phyloP scores from a whole-genome alignment of 2,888 invertebrate species.

The Chrysodeixis includens region DNA sequence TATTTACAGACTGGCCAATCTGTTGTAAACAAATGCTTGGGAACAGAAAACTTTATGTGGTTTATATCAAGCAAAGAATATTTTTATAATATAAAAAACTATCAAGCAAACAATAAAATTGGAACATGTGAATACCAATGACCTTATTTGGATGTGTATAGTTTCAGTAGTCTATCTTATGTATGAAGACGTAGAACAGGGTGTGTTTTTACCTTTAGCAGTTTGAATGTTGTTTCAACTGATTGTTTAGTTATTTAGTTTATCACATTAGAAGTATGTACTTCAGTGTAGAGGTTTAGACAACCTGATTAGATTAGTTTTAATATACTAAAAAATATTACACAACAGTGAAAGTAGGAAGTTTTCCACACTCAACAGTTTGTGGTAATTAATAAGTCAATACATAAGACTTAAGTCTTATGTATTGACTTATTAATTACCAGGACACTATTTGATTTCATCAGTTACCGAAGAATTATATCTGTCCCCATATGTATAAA shows the following conservation, averaged over 20 bases:
- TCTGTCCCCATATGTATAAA: too few relatives aligned
- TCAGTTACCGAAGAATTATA: too few relatives aligned
- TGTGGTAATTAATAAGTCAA: neutral
- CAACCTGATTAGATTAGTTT: conserved; percentile 6
- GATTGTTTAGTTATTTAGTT: too few relatives aligned
- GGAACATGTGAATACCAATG: conserved; percentile 46
- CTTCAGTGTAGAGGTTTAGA: neutral
- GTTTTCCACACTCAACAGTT: neutral
- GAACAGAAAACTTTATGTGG: neutral
- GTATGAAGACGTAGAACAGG: too few relatives aligned
- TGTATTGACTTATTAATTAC: neutral
- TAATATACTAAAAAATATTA: conserved; percentile 50
- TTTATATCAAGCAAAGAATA: neutral
- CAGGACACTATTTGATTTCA: neutral
- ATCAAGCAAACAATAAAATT: conserved; percentile 7
- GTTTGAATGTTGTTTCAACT: too few relatives aligned
- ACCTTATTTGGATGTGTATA: conserved; percentile 39
- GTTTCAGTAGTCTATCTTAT: too few relatives aligned
- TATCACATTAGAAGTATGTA: too few relatives aligned
- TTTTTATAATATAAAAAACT: neutral
- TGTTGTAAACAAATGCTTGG: neutral
- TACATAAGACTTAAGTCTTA: neutral
- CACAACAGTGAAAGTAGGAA: conserved; percentile 68
- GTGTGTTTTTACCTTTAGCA: neutral
- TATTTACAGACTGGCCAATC: neutral